Base-by-base conservation (phyloP, 2,797 vertebrate genomes). In the Rhinichthys osculus region DNA sequence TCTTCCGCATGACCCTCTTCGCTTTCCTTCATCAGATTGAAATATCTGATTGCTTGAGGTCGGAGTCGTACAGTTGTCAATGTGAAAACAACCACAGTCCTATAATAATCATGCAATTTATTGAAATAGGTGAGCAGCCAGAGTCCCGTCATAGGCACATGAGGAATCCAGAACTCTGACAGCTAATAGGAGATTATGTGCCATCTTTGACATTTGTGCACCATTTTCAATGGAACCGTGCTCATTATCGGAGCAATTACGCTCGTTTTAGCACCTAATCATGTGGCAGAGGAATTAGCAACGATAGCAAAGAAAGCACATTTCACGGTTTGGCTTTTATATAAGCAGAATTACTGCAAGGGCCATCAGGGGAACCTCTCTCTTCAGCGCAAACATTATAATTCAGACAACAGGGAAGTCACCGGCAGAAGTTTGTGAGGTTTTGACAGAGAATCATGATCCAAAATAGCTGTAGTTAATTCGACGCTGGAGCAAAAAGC, bases 231-330 rank as follows among this genome's bases (percentile, higher is more conserved):
- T 93, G 42, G 77, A 92, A 91, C 90, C 78, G 85, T 89, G 90
- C 92, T 94, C 92, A 93, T 95, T 95, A 93, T 93, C 84, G 89
- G 90, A 87, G 89, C 91, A 95, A 94, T 95, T 92, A 93, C 85
- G 92, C 91, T 87, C 52, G 86, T 90, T 95, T 95, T 92, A 94
- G 93, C 89, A 92, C 88, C 92, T 93, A 94, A 95, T 95, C 92
- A 94, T 91, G 85, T 90, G 13, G 80, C 85, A 3, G 69, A 67
- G 93, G 91, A 93, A 95, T 82, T 33, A 87, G 74, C 52, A 70
- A 54, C 16, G 44, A 91, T 91, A 92, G 91, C 91, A 90, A 82
- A 88, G 92, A 87, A 70, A 84, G 74, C 50, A 47, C 64, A 71
- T 78, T 84, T 84, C 64, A 84, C 9, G 74, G 17, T 69, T 84